Base-by-base conservation (phyloP, 1,140 invertebrate species). In the Heliconius melpomene region DNA sequence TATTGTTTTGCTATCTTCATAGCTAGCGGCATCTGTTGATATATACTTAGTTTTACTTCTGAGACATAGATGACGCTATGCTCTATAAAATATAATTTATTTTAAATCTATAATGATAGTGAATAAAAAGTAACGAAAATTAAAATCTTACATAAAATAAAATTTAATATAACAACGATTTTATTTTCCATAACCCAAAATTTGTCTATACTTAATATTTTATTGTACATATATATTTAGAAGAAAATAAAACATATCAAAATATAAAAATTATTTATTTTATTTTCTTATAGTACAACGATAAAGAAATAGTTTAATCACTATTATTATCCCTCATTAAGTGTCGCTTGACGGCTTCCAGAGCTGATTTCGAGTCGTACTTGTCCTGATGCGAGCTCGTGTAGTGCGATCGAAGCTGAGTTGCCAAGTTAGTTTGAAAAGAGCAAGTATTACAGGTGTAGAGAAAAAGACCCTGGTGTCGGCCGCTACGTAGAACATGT, bases 401-500 rank as follows among this genome's bases (percentile, higher is more conserved):
- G 20, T 97, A 91, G 90, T 98, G 97, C 20, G 93, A 94, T 57
- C 96, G 95, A 20, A 97, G 96, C 60, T 97, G 96, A 72, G 96
- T 96, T 2, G 96, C 95, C 79, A 95, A 95, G 89, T 98, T 97
- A 2, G 95, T 79, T 90, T 93, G 88, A 94, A 97, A 82, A 80
- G 91, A 50, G 73, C 89, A 85, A 75, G 75, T 80, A 36, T 95
- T 93, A 87, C 98, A 98, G 38, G 97, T 96, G 92, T 98, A 98
- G 13, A 98, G 95, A 78, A 91, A 96, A 86, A 97, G 95, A 7
- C 97, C 97, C 1, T 95, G 95, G 91, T 98, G 98, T 71, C 97
- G 96, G 75, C 95, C 96, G 3, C 97, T 98, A n/a, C 96, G 96
- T 0, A 98, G 89, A 7, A 98, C 96, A 91, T 98, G 98, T 86